Evolutionary conservation across 35 echinoderm and acorn worm species (phyloP), one percentile per base, ranked within the genome.

Genomic region (Apostichopus californicus): DNA sequence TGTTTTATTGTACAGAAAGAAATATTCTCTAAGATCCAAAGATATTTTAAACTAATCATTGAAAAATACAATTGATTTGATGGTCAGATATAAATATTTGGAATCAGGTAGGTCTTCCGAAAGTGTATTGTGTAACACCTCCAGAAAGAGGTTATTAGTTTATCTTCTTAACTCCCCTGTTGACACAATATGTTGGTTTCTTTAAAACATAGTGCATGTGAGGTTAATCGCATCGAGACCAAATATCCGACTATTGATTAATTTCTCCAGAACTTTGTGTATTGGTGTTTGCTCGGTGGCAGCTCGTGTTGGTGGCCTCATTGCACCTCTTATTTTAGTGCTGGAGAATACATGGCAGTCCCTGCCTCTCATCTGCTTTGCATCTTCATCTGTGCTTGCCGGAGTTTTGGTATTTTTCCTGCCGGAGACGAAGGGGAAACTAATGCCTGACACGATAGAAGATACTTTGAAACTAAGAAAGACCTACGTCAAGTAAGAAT

Each of bases 391-490:
- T 26, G 65, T 95, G 6, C 52, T 95, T 6, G 94, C 94, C 1
- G 92, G 92, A 6, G 5, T 91, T 18, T 72, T 94, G 10, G 59
- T 93, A 17, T 89, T 96, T 8, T 68, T 94, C 9, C 82, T 94
- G 8, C 95, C 95, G 1, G 95, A 96, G 81, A 96, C 95, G 14
- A 60, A 91, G 23, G 87, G 87, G n/a, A 94, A 94, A 34, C 25
- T 55, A 23, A 79, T 96, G 54, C 95, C 95, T 73, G 95, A 96
- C 55, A 96, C 95, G 1, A 90, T 96, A 5, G 87, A 96, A 71
- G 95, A 96, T n/a, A 79, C 93, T 22, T 83, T 95, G 55, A 78
- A 91, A 17, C 81, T 94, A 28, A 90, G 92, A 79, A 90, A 86
- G 14, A 8, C 83, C 46, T 18, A 10, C 55, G 46, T 9, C 7